Conservation (phyloP, 2,113 vertebrate species). For the chimpanzee (Pan troglodytes) region DNA sequence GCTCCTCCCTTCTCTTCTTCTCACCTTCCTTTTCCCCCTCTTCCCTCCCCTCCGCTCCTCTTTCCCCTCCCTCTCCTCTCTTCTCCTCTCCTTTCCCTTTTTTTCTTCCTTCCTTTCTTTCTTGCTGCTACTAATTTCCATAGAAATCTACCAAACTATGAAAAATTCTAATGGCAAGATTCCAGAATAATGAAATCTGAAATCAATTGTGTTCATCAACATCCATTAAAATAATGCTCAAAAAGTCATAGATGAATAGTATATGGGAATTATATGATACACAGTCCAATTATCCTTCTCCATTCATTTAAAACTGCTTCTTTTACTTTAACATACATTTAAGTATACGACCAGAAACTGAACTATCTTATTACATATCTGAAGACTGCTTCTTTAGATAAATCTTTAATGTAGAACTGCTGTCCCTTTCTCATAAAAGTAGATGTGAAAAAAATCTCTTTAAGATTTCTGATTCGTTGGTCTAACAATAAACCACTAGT, state of each 20-base stretch:
- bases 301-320: conserved; percentile 21
- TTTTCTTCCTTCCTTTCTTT: not conserved
- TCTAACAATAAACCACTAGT: not conserved
- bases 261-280: not conserved
- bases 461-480: conserved; percentile 5
- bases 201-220: conserved; percentile 23
- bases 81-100: no score
- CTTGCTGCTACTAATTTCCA: not conserved
- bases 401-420: not conserved
- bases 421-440: not conserved
- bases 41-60: no score
- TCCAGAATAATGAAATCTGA: conserved; percentile 10
- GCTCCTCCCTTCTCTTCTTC: no score
- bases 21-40: no score
- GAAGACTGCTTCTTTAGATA: not conserved
- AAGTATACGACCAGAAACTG: not conserved
- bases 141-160: not conserved
- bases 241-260: not conserved
- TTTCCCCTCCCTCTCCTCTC: no score
- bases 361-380: not conserved
- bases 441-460: not conserved
- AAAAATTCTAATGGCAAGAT: conserved; percentile 39
- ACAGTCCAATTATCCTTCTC: not conserved
- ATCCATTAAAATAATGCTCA: not conserved
- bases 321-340: not conserved